phyloP scores from a whole-genome alignment of 1,140 invertebrate species.

The Drosophila guanche region DNA sequence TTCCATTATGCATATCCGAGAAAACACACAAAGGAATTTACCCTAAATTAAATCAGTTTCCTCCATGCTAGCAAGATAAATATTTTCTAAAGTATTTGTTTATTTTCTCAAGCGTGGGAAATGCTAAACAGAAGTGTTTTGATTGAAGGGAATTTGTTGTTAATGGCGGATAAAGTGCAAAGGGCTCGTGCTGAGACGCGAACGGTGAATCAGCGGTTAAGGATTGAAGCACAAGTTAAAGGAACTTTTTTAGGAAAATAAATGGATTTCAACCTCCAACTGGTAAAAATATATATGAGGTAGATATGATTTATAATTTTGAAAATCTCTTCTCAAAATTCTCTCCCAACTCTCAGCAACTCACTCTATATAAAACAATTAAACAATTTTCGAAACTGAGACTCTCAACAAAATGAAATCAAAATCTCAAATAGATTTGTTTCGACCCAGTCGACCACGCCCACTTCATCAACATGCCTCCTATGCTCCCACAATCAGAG shows the following conservation, averaged over 20 bases:
- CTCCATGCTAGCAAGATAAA: conserved; percentile 36
- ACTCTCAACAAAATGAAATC: conserved; percentile 28
- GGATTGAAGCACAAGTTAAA: background rate
- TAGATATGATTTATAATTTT: no score
- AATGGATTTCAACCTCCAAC: background rate
- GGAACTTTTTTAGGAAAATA: background rate
- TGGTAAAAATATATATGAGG: background rate
- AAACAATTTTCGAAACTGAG: conserved; percentile 28
- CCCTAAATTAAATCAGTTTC: conserved; percentile 43
- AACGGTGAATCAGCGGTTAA: background rate
- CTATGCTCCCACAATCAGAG: conserved; percentile 54
- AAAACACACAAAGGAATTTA: conserved; percentile 43
- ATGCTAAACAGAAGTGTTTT: conserved; percentile 46
- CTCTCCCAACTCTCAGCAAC: conserved; percentile 1
- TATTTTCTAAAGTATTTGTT: conserved; percentile 35
- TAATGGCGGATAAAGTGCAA: conserved; percentile 21
- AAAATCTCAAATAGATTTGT: conserved; percentile 50
- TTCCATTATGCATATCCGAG: conserved; percentile 51
- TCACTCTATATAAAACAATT: conserved; percentile 29
- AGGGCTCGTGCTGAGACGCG: conserved; percentile 11
- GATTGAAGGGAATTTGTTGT: conserved; percentile 30
- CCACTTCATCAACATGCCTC: conserved; percentile 32
- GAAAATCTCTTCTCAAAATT: no score
- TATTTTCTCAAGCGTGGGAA: conserved; percentile 27
- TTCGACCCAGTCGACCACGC: conserved; percentile 27